Evolutionary conservation across 2,888 invertebrate genomes (phyloP), one percentile per base, ranked within the genome.

Genomic region (Drosophila aldrichi): DNA sequence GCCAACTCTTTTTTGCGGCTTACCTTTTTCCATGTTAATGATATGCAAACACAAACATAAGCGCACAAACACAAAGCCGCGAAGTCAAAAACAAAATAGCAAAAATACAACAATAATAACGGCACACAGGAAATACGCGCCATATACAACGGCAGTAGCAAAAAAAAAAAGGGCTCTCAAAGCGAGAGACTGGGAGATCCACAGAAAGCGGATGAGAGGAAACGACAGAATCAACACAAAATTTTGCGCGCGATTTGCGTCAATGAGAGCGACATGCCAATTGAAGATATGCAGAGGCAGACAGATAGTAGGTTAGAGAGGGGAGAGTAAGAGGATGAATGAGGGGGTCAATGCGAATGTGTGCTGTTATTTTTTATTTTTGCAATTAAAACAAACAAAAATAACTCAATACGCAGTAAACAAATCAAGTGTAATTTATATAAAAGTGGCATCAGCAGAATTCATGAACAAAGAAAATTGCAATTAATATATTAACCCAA

Each of bases 191-290:
- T 36, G 25, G 44, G 38, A 44, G 41, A 61, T 32, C 10, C 32
- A 32, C 40, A 54, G 40, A 51, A 25, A 65, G 46, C 32, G 49
- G 56, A 54, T 22, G 43, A 62, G 62, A 70, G 77, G 56, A 77
- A 59, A 74, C 67, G 70, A 70, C 60, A 79, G 72, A 76, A 79
- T 77, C 79, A 81, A 71, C 79, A 81, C 72, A 77, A 81, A 79
- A 79, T 76, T 87, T 84, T 84, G 68, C 87, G 84, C 87, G 82
- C 82, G 74, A 84, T 84, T 84, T 84, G 78, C 84, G 84, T 84
- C 87, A 84, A 87, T 87, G 84, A 74, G 48, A 55, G 7, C 46
- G 48, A 38, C 44, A 61, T 59, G 49, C 51, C 59, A 62, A 70
- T 66, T 66, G 54, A 36, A n/a, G 25, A 58, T 14, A 36, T 16